Evolutionary conservation across 2,113 vertebrate species (phyloP), one percentile per base, ranked within the genome.

Genomic region (Pyrgilauda ruficollis): DNA sequence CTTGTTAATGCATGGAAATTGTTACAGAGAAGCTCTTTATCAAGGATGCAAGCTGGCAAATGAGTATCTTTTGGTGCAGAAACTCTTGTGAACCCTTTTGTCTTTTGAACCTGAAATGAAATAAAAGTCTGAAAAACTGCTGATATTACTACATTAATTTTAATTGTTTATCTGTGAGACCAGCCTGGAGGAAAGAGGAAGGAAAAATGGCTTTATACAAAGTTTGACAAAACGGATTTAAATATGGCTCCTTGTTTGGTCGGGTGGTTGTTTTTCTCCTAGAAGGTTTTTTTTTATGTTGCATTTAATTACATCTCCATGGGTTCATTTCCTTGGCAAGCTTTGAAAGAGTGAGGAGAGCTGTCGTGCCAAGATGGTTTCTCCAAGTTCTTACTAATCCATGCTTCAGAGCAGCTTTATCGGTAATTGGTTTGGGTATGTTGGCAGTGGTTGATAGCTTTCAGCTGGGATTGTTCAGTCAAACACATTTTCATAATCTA

Each of bases 371-470:
- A 88, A 61, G 64, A 85, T 86, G 85, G 68, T 81, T 90, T 84
- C 76, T 93, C 85, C 90, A 92, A 88, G 79, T 91, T 94, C 83
- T 72, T 59, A 35, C 87, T 94, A 92, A 96, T 95, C 92, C 92
- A 44, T 83, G 63, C 47, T 96, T 94, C 82, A 85, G 66, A 93
- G 79, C 20, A 67, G 85, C 76, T 92, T 94, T 96, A 96, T 96
- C 96, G 75, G 90, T 87, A 96, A 94, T 96, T 96, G 88, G 31
- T 96, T 94, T 84, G 90, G 61, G 43, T 78, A 27, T 86, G 73
- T 96, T 97, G 96, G 94, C 85, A 87, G 61, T 74, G 56, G 76
- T 84, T 88, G 92, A 96, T 92, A 96, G 90, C 85, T 93, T 94
- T 96, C 92, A 53, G 61, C 73, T 88, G 85, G 61, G 39, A 75